Base-by-base conservation (phyloP, 2,113 vertebrate genomes). In the Ammodytes dubius region DNA sequence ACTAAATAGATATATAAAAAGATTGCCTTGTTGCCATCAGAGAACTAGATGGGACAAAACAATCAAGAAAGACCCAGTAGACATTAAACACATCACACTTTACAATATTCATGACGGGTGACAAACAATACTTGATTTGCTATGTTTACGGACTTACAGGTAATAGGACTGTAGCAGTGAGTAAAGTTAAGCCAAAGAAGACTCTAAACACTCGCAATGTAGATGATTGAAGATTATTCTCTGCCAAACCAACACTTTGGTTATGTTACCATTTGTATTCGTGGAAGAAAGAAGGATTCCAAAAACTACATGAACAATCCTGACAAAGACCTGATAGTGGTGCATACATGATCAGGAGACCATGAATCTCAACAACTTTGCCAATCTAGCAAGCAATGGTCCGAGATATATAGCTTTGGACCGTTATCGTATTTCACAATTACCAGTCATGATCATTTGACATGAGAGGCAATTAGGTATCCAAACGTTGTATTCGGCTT, bases 391-490 rank as follows among this genome's bases (percentile, higher is more conserved):
- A 46, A 39, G 56, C 2, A 67, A 10, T 27, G 60, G 10, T 45
- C 27, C 1, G 4, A 65, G 50, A 27, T 12, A 3, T 1, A 42
- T 1, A 66, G 37, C n/a, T n/a, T 6, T 53, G 14, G 10, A 19
- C 2, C 40, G 17, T 27, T 47, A 27, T 52, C 15, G n/a, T 42
- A 37, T 49, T 83, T 64, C 9, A 40, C 19, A 54, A 70, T 60
- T 15, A 57, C 17, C n/a, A 17, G 7, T 64, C 75, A 54, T 14
- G 0, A 79, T 71, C 49, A 42, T 58, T 64, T 64, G 7, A 58
- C 70, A 81, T 47, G n/a, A 73, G 37, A 59, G 58, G 15, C 74
- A 15, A 61, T 81, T 70, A 56, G 53, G 74, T 52, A 50, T 75
- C 47, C 42, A 64, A 71, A 65, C 54, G 54, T 10, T 70, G 49